Base-by-base conservation (phyloP, 2,888 invertebrate genomes). In the Melieria crassipennis region DNA sequence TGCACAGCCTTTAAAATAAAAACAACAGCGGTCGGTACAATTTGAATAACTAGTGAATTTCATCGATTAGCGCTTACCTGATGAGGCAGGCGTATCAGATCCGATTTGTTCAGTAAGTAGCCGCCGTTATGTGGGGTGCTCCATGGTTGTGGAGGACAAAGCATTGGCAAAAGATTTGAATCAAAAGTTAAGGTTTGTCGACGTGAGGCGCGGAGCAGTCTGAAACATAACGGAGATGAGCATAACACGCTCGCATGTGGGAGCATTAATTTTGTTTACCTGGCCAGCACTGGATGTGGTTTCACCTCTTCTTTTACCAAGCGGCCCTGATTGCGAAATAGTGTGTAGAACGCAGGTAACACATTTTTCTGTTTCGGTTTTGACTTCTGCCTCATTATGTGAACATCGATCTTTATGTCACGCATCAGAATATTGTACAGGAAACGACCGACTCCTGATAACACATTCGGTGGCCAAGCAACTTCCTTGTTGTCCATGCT, bases 111-210 rank as follows among this genome's bases (percentile, higher is more conserved):
- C 43, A 94, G 84, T 7, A 96, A 86, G 82, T 94, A 94, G 0
- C 96, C 96, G 6, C 97, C 97, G 67, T 87, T 88, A 50, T 88
- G 81, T 4, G 90, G 82, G 0, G 90, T 89, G 57, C 89, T 87
- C 97, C 97, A 98, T 3, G 98, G 98, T 74, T 93, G 88, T 5
- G 98, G 96, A 11, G 98, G 97, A 73, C 92, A 92, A 16, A 91
- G 70, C 89, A 94, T 92, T 11, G 98, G 98, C 66, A 94, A 87
- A 66, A 91, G 88, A 73, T 89, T 88, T 3, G 93, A 88, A 62
- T 93, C 91, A 88, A 98, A 93, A 65, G 89, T 90, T 76, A 98
- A 87, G 0, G 88, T 89, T 78, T 92, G 90, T 48, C 90, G 89
- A 16, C 90, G 89, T 0, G 94, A 92, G 10, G 90, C 91, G 56